Percentiles rank a stretch among this genome's conserved stretches.
These are phyloP conservation scores for Mixornis gularis DNA, from an alignment of 2,113 vertebrate species.

Conservation along the genomic window DNA sequence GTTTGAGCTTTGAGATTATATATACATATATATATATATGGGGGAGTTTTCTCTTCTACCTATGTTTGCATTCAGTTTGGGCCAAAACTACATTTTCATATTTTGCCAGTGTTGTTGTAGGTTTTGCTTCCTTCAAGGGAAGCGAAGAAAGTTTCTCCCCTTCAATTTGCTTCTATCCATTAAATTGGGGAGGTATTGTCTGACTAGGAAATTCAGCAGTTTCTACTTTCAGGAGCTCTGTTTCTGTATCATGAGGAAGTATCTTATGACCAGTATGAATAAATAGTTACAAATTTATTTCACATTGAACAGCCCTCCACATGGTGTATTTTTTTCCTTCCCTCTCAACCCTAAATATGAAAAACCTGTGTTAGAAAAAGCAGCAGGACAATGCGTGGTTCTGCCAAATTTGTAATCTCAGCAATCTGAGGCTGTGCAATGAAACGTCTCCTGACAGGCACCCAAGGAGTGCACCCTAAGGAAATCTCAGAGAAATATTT, in stretches of 20 bases:
- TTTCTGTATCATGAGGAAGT: neutral
- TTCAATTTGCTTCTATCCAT: rapidly evolving
- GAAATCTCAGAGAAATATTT: neutral
- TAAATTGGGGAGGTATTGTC: neutral
- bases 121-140: neutral
- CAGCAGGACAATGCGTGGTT: neutral
- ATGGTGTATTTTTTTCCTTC: neutral
- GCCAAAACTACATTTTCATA: neutral
- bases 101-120: neutral
- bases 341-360: neutral
- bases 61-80: neutral
- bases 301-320: neutral
- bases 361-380: neutral
- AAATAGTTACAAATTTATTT: neutral
- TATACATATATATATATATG: too few species aligned
- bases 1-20: neutral
- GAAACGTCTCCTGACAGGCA: neutral
- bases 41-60: too few species aligned
- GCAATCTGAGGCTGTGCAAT: neutral
- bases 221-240: neutral
- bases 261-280: neutral
- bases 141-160: neutral
- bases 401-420: neutral
- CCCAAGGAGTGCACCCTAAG: neutral
- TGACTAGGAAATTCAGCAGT: neutral